Percentiles rank a stretch among this genome's conserved stretches.
Evolutionary conservation across 2,888 invertebrate species (phyloP).

Genomic region (Himalopsyche kuldschensis): DNA sequence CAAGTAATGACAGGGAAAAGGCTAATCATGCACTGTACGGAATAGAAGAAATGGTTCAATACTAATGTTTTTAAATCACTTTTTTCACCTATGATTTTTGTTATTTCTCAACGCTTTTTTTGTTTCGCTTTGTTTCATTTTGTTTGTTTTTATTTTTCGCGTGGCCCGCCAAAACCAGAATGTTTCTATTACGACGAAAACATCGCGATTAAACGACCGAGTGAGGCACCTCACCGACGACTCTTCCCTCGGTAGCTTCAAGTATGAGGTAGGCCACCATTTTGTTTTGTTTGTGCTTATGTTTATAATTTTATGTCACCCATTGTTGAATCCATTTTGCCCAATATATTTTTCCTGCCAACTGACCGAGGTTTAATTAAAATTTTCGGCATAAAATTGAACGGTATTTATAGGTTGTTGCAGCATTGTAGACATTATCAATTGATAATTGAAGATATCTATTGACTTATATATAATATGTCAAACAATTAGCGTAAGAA

Average conservation of each 20-base stretch:
- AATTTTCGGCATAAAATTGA: background rate
- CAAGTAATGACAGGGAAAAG: too few species aligned
- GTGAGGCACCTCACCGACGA: constrained; percentile 69
- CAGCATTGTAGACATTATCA: too few species aligned
- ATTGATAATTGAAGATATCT: too few species aligned
- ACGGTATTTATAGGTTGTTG: background rate
- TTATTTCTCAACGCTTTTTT: background rate
- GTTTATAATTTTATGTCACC: background rate
- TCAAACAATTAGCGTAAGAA: too few species aligned
- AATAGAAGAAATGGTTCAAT: too few species aligned
- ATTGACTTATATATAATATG: too few species aligned
- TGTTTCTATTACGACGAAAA: constrained; percentile 46
- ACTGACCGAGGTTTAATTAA: background rate
- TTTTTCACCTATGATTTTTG: background rate
- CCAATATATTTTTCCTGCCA: constrained; percentile 3
- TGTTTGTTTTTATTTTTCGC: constrained; percentile 15
- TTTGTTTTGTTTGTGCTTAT: constrained; percentile 24
- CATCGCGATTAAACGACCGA: constrained; percentile 53
- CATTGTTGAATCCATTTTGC: background rate
- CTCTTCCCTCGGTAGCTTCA: constrained; percentile 70
- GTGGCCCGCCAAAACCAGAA: constrained; percentile 34
- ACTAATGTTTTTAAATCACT: background rate
- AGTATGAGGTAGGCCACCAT: constrained; percentile 61
- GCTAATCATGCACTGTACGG: too few species aligned
- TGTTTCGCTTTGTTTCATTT: constrained; percentile 22